Conservation (phyloP, 2,113 vertebrate species). For the Microtus oregoni region DNA sequence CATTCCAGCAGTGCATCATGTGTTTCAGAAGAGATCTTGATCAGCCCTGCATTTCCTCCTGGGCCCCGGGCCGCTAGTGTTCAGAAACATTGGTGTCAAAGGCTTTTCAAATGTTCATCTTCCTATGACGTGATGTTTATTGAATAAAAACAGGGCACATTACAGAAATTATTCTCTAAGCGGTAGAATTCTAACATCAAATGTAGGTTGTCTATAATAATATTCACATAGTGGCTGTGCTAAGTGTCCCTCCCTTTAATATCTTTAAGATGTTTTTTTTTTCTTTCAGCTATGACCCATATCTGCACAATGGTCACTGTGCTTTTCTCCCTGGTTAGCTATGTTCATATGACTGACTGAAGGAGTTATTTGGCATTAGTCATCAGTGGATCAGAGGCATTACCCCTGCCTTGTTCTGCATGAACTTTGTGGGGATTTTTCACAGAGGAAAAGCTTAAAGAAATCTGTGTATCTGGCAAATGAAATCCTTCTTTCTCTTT, state of each 20-base stretch:
- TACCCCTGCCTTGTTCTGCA: neutral
- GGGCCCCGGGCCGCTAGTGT: neutral
- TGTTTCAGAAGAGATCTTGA: neutral
- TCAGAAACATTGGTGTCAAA: neutral
- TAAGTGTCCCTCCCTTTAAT: conserved; percentile 21
- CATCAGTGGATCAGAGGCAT: neutral
- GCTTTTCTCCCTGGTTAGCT: neutral
- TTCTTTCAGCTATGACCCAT: conserved; percentile 35
- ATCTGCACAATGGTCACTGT: neutral
- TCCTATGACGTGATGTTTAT: neutral
- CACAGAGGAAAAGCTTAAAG: neutral
- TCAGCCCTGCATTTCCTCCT: conserved; percentile 11
- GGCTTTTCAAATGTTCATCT: neutral
- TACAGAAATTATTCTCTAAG: conserved; percentile 27
- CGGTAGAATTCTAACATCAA: conserved; percentile 19
- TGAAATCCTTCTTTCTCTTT: neutral
- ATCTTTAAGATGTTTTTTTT: neutral
- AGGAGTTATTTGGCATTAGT: neutral
- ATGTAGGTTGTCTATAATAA: neutral
- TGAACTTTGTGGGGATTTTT: neutral
- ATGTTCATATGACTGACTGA: neutral
- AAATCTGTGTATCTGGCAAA: neutral
- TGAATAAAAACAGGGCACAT: neutral
- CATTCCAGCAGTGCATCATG: conserved; percentile 2
- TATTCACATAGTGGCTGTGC: neutral